Conservation (phyloP, 92 coral and sea anemone species). For the Actinostola sp. region DNA sequence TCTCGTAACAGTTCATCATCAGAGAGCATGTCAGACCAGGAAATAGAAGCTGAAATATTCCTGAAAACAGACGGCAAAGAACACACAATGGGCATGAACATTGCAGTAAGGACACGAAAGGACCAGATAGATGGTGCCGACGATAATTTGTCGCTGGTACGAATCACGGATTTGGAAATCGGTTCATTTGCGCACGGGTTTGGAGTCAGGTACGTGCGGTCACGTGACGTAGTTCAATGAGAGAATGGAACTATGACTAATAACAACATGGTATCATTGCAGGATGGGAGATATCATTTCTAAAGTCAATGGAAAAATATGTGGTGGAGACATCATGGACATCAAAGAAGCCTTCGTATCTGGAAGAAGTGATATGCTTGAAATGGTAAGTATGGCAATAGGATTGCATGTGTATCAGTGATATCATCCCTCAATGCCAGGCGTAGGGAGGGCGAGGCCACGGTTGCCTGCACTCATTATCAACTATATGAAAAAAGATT, state of each 20-base stretch:
- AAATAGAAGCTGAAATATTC: conserved; percentile 5
- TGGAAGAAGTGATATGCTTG: not conserved
- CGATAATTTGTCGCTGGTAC: conserved; percentile 1
- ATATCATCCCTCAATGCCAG: too few relatives aligned
- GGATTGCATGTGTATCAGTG: too few relatives aligned
- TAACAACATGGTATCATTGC: not conserved
- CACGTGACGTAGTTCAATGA: too few relatives aligned
- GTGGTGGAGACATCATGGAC: not conserved
- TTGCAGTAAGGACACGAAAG: not conserved
- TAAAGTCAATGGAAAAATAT: conserved; percentile 12
- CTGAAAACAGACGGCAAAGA: conserved; percentile 20
- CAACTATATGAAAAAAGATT: too few relatives aligned
- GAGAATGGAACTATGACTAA: too few relatives aligned
- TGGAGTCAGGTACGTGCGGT: conserved; percentile 51
- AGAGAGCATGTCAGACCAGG: not conserved
- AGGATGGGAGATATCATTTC: conserved; percentile 19
- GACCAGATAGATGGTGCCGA: conserved; percentile 19
- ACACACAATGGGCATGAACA: conserved; percentile 25
- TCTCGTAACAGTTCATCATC: conserved; percentile 30
- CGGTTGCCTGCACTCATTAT: too few relatives aligned
- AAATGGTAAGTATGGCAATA: conserved; percentile 7
- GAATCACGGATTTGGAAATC: conserved; percentile 25
- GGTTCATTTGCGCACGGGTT: conserved; percentile 65
- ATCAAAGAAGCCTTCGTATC: conserved; percentile 10
- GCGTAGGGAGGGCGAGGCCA: too few relatives aligned